Evolutionary conservation across 2,113 vertebrate genomes (phyloP).

Genomic region (Rhadina sibilatrix): DNA sequence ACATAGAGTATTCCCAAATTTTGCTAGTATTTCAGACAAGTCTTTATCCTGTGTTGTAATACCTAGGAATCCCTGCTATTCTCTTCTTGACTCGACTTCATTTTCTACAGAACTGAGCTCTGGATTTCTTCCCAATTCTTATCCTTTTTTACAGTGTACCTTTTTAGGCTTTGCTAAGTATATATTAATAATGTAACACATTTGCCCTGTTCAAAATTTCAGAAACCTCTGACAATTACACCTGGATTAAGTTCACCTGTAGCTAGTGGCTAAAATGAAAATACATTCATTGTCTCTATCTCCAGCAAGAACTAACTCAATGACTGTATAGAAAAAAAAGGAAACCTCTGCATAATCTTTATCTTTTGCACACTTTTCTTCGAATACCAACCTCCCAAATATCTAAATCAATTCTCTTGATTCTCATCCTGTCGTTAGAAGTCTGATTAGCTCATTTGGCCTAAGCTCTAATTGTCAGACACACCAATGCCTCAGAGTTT

Average conservation of each 20-base stretch:
- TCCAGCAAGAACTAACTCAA: not conserved
- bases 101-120: not conserved
- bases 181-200: not conserved
- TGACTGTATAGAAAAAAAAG: not conserved
- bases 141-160: not conserved
- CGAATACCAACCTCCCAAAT: not conserved
- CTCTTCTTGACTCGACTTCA: not conserved
- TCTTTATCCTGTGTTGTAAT: not conserved
- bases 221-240: not conserved
- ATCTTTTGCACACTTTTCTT: not conserved
- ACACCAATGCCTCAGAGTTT: not conserved
- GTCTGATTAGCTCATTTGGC: not conserved
- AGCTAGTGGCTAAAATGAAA: not conserved
- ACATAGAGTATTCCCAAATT: not conserved
- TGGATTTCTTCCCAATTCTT: not conserved
- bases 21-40: not conserved
- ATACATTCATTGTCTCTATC: rapidly evolving
- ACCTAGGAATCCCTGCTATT: not conserved
- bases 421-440: not conserved
- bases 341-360: not conserved
- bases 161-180: not conserved
- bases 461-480: not conserved
- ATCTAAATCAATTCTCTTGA: not conserved
- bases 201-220: not conserved
- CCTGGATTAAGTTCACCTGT: rapidly evolving